Percentiles rank a stretch among this genome's conserved stretches.
These are phyloP conservation scores for Nowickia ferox DNA, from an alignment of 2,888 invertebrate species.

Conservation along the genomic window DNA sequence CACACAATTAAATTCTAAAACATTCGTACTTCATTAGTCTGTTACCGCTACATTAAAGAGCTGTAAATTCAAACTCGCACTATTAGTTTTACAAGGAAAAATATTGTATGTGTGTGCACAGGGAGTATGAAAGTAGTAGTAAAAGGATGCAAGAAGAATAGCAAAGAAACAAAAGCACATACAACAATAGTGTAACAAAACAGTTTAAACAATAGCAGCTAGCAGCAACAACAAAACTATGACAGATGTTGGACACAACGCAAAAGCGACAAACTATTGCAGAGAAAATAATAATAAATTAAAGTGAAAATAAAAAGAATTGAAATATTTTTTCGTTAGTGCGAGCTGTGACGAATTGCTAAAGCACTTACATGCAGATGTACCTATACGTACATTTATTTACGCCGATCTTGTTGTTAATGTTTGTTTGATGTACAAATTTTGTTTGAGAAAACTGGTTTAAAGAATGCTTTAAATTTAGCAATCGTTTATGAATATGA, in stretches of 20 bases:
- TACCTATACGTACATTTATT: too few relatives aligned
- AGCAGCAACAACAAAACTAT: conserved; percentile 32
- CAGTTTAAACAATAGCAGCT: conserved; percentile 17
- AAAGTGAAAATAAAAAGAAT: conserved; percentile 9
- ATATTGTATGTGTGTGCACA: background rate
- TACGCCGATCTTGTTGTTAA: too few relatives aligned
- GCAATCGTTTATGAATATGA: too few relatives aligned
- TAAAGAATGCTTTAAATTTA: too few relatives aligned
- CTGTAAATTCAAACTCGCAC: conserved; percentile 20
- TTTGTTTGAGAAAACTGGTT: too few relatives aligned
- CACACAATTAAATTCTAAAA: conserved; percentile 25
- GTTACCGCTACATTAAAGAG: conserved; percentile 46
- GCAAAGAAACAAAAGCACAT: conserved; percentile 17
- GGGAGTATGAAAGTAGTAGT: background rate
- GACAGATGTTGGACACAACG: conserved; percentile 73
- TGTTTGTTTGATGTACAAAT: too few relatives aligned
- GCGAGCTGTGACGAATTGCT: conserved; percentile 8
- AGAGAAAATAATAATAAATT: conserved; percentile 57
- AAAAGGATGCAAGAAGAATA: conserved; percentile 52
- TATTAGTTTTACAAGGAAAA: conserved; percentile 14
- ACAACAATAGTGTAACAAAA: conserved; percentile 46
- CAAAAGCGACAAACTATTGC: conserved; percentile 61
- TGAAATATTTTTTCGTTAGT: background rate
- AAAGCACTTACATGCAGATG: background rate
- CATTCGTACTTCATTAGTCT: conserved; percentile 45